Evolutionary conservation across 2,113 vertebrate genomes (phyloP), one percentile per base, ranked within the genome.

Genomic region (Gila orcuttii): DNA sequence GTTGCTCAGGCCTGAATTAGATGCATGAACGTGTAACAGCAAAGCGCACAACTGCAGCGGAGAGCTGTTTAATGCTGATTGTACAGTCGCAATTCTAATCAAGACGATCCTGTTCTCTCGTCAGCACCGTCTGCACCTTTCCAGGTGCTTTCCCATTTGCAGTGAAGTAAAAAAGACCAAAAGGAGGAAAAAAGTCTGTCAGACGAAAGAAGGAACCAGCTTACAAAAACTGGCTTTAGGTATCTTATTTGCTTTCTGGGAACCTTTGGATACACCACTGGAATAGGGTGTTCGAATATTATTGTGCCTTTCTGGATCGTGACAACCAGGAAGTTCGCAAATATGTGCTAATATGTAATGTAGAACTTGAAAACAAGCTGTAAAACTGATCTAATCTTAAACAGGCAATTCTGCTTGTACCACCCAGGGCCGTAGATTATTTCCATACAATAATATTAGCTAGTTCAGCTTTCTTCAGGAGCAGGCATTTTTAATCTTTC

Each of bases 51-150:
- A 87, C 77, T 85, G 66, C 84, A 57, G 82, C 31, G 33, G 64
- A 62, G 85, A 71, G 82, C 80, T 50, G 79, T 86, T 79, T 85
- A 85, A 89, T 88, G 79, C 66, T 86, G 75, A 86, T 82, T 80
- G 86, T 77, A 50, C 79, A 64, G 82, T 79, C 60, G 85, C 90
- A 86, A 90, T 84, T 78, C 57, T 64, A 86, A 88, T 83, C 85
- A 87, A 25, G 50, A 64, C 28, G 52, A 79, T 80, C 86, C 79
- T n/a, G 19, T 31, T 57, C 77, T 82, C 66, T 47, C 33, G 39
- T 62, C 77, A 57, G 39, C 47, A n/a, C 39, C 23, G 86, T n/a
- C 77, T 45, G 60, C 3, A 6, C 9, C 21, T 23, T 62, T 60
- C 82, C 86, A 87, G 77, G 83, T 85, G 83, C 68, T 47, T 69